These are phyloP conservation scores for Sebastes alutus DNA, from an alignment of 2,797 vertebrate species.

Conservation along the genomic window DNA sequence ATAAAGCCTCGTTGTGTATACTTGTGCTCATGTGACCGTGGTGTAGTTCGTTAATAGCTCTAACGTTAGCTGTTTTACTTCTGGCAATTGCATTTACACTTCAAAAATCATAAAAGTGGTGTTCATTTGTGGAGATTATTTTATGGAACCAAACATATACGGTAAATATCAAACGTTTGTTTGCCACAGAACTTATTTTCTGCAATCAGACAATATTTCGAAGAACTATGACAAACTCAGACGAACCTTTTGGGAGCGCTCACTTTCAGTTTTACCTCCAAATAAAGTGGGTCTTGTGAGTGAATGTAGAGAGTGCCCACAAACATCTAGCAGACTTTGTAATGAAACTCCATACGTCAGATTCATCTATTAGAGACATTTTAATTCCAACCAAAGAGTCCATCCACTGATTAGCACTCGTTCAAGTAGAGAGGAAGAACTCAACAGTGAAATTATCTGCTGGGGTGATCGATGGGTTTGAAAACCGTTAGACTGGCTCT, in stretches of 20 bases:
- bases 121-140: too few species aligned
- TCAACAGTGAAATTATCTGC: neutral
- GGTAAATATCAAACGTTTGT: neutral
- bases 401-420: neutral
- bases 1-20: too few species aligned
- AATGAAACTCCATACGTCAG: neutral
- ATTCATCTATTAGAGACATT: neutral
- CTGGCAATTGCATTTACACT: too few species aligned
- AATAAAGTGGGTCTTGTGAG: neutral
- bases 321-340: neutral
- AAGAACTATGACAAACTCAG: neutral
- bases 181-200: neutral
- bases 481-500: neutral
- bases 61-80: too few species aligned
- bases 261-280: neutral
- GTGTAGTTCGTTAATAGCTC: too few species aligned
- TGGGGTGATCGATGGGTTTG: neutral
- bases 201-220: neutral
- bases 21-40: too few species aligned
- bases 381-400: neutral
- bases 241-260: neutral
- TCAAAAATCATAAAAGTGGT: too few species aligned
- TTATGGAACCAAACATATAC: neutral
- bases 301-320: neutral
- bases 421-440: neutral